phyloP scores from a whole-genome alignment of 1,140 invertebrate genomes.

The Phocides pigmalion region DNA sequence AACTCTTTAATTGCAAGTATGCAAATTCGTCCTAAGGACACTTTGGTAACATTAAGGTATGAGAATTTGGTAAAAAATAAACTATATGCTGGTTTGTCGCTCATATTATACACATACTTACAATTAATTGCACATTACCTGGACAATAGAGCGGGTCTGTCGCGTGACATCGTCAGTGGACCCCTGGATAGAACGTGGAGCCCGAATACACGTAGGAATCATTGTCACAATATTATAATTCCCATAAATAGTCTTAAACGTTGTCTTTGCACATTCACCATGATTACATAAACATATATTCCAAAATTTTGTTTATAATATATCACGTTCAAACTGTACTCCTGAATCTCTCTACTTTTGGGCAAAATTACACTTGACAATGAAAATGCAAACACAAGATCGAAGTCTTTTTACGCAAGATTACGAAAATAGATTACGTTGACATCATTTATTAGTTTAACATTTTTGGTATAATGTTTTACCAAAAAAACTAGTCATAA shows the following conservation, averaged over 20 bases:
- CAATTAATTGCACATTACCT: slow-evolving; percentile 72
- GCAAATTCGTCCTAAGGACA: too few species aligned
- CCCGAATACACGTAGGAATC: slow-evolving; percentile 85
- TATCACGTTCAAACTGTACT: not conserved
- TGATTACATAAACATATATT: not conserved
- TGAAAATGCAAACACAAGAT: too few species aligned
- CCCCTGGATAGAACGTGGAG: slow-evolving; percentile 82
- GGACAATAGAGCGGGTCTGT: slow-evolving; percentile 85
- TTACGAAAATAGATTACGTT: too few species aligned
- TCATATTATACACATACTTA: not conserved
- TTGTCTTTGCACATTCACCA: slow-evolving; percentile 8
- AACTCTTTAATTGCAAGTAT: too few species aligned
- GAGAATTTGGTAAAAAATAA: too few species aligned
- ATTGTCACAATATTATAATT: slow-evolving; percentile 63
- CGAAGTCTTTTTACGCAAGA: too few species aligned
- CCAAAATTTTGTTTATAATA: not conserved
- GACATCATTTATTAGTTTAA: too few species aligned
- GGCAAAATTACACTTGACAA: not conserved
- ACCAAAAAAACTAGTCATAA: too few species aligned
- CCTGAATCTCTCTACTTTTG: not conserved
- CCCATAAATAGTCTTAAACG: not conserved
- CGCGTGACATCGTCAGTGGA: slow-evolving; percentile 85
- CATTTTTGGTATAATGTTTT: not conserved
- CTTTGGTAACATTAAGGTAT: too few species aligned
- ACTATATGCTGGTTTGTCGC: too few species aligned